Percentiles rank a stretch among this genome's conserved stretches.
Conservation (phyloP, 1,140 invertebrate species). For the Brachionus paranguensis region DNA sequence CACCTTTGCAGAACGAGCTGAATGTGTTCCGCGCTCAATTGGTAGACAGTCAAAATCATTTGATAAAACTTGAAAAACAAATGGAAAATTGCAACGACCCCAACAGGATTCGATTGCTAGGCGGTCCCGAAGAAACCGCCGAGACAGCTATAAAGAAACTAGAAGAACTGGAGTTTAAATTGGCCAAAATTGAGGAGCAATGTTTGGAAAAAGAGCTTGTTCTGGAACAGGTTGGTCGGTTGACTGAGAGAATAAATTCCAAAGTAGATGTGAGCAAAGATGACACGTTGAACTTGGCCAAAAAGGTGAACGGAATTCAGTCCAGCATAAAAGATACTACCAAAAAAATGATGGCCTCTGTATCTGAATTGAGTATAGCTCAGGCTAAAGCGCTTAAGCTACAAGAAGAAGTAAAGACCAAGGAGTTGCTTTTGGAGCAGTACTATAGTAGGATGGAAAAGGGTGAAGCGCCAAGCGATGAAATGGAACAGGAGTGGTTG, state of each 20-base stretch:
- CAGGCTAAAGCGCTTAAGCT: constrained; percentile 51
- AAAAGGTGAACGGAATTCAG: constrained; percentile 54
- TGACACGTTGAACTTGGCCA: constrained; percentile 53
- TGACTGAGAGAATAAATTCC: constrained; percentile 48
- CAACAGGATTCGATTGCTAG: constrained; percentile 48
- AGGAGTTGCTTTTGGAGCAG: constrained; percentile 50
- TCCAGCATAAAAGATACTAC: constrained; percentile 50
- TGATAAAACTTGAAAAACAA: constrained; percentile 52
- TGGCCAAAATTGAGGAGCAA: constrained; percentile 36
- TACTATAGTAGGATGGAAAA: constrained; percentile 41
- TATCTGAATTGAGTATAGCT: constrained; percentile 55
- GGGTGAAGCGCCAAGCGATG: constrained; percentile 51
- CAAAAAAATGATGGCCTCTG: constrained; percentile 54
- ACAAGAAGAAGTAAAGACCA: constrained; percentile 51
- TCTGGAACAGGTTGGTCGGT: constrained; percentile 51
- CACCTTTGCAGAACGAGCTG: constrained; percentile 48
- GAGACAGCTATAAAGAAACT: constrained; percentile 51
- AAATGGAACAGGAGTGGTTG: constrained; percentile 49
- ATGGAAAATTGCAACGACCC: constrained; percentile 53
- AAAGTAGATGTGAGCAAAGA: constrained; percentile 51
- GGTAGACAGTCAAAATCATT: constrained; percentile 53
- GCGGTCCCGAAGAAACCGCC: constrained; percentile 49
- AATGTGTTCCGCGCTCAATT: constrained; percentile 52
- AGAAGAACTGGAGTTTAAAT: constrained; percentile 44
- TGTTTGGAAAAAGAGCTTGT: constrained; percentile 54